These are phyloP conservation scores for Odontamblyopus rebecca DNA, from an alignment of 2,797 vertebrate genomes.

Conservation along the genomic window DNA sequence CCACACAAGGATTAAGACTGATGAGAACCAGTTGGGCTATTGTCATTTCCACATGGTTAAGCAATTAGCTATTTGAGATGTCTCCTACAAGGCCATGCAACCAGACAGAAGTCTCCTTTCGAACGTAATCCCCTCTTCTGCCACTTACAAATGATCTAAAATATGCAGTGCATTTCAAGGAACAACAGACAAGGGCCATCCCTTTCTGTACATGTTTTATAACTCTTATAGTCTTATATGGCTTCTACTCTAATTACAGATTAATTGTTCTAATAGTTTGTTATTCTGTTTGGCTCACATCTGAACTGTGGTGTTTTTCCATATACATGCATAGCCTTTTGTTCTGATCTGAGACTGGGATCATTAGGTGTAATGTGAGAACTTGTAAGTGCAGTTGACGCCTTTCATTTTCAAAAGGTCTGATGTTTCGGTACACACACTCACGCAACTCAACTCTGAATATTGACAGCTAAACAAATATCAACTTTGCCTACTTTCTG, in stretches of 20 bases:
- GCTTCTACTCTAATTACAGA: neutral
- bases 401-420: constrained; percentile 41
- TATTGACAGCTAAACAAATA: constrained; percentile 21
- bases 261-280: too few species aligned
- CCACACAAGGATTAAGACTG: constrained; percentile 71
- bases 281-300: neutral
- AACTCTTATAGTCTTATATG: neutral
- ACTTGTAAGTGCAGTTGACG: constrained; percentile 44
- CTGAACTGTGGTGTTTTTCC: neutral
- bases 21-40: constrained; percentile 85
- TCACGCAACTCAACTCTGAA: constrained; percentile 11
- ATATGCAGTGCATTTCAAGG: neutral
- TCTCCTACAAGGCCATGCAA: constrained; percentile 88
- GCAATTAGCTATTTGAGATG: constrained; percentile 91
- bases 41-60: constrained; percentile 95
- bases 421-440: neutral
- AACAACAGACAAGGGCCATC: neutral
- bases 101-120: constrained; percentile 83
- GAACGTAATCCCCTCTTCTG: constrained; percentile 49
- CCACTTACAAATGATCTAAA: constrained; percentile 2
- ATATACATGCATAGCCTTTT: constrained; percentile 15
- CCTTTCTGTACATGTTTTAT: neutral
- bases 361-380: constrained; percentile 65
- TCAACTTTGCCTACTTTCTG: neutral
- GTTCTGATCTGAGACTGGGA: constrained; percentile 41